These are phyloP conservation scores for Glyptemys insculpta DNA, from an alignment of 2,797 vertebrate species.

Conservation along the genomic window DNA sequence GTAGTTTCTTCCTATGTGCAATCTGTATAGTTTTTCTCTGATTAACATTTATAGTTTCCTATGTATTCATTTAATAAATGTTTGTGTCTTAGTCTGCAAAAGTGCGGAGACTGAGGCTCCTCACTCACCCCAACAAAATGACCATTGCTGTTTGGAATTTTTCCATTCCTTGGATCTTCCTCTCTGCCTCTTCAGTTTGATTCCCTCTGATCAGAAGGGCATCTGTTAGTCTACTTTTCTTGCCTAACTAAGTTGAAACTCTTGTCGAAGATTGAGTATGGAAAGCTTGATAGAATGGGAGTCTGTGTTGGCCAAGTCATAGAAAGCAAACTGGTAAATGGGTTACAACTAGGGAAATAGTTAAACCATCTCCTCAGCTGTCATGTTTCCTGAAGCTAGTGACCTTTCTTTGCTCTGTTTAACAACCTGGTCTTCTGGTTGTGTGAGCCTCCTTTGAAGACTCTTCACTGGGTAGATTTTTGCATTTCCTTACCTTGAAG, in stretches of 20 bases:
- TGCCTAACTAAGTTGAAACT: not conserved
- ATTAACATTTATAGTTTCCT: not conserved
- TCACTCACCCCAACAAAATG: not conserved
- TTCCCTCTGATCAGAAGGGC: not conserved
- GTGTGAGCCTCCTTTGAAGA: not conserved
- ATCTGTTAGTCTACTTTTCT: not conserved
- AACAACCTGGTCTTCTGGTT: not conserved
- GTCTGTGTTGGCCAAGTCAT: not conserved
- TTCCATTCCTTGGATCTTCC: not conserved
- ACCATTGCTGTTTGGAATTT: accelerated
- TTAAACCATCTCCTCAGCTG: not conserved
- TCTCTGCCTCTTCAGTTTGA: not conserved
- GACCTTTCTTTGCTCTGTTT: not conserved
- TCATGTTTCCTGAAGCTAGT: not conserved
- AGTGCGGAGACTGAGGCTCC: accelerated
- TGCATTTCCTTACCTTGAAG: not conserved
- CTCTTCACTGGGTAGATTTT: not conserved
- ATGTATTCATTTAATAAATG: not conserved
- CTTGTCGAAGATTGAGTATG: not conserved
- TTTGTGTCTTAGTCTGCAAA: not conserved
- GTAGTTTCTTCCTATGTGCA: not conserved
- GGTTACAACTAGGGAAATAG: not conserved
- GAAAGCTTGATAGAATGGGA: not conserved
- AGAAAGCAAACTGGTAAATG: not conserved
- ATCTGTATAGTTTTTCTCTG: not conserved